Conservation (phyloP, 1,140 invertebrate species). For the Papilio dardanus region DNA sequence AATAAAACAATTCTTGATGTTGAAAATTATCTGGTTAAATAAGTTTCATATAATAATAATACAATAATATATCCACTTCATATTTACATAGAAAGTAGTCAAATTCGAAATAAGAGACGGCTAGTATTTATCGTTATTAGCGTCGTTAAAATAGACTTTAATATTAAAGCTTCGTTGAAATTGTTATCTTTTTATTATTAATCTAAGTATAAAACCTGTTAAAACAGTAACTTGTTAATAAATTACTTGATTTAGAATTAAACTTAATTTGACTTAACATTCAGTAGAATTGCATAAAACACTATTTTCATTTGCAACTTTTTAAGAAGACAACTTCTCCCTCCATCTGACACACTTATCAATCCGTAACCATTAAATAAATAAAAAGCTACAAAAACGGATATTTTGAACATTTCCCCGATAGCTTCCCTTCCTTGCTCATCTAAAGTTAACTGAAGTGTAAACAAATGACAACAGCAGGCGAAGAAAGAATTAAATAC, state of each 20-base stretch:
- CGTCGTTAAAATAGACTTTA: too few species aligned
- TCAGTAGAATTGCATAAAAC: background rate
- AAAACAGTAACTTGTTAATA: background rate
- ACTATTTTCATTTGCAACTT: background rate
- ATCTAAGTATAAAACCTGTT: background rate
- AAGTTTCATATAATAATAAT: too few species aligned
- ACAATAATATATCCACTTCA: too few species aligned
- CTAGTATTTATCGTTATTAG: too few species aligned
- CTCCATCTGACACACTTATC: background rate
- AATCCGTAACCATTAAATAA: slow-evolving; percentile 2
- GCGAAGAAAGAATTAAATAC: background rate
- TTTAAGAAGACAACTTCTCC: background rate
- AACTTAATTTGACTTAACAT: background rate
- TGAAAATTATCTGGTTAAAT: too few species aligned
- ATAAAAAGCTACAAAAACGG: slow-evolving; percentile 27
- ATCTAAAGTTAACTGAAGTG: slow-evolving; percentile 4
- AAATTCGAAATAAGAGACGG: too few species aligned
- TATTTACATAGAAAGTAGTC: too few species aligned
- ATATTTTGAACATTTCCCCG: slow-evolving; percentile 19
- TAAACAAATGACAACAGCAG: slow-evolving; percentile 11
- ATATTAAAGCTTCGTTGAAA: too few species aligned
- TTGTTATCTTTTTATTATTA: too few species aligned
- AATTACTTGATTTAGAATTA: background rate
- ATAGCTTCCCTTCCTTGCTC: slow-evolving; percentile 1
- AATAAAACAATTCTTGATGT: too few species aligned